These are phyloP conservation scores for Tachina lurida DNA, from an alignment of 2,888 invertebrate genomes.

Conservation along the genomic window DNA sequence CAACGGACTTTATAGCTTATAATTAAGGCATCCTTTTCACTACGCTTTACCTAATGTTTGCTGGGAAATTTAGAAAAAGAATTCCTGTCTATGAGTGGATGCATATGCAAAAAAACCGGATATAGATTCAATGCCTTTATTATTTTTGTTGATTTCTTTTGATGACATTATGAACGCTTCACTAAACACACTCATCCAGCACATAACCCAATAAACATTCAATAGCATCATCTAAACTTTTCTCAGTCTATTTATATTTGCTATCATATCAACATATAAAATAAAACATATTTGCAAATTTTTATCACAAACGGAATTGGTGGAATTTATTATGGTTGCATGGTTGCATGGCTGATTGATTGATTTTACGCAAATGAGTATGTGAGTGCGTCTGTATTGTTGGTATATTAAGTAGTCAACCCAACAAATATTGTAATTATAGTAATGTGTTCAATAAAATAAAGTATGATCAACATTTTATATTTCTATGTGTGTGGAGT, in stretches of 20 bases:
- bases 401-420: slow-evolving; percentile 52
- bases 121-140: slow-evolving; percentile 69
- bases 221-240: background rate
- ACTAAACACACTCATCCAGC: slow-evolving; percentile 26
- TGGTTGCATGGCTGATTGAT: background rate
- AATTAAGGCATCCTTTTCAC: no score
- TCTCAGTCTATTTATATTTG: background rate
- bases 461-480: slow-evolving; percentile 29
- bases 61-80: background rate
- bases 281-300: background rate
- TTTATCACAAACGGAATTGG: slow-evolving; percentile 11
- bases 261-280: background rate
- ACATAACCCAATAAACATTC: slow-evolving; percentile 34
- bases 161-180: slow-evolving; percentile 71
- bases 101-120: slow-evolving; percentile 66
- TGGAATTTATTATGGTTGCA: background rate
- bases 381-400: background rate
- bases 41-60: no score
- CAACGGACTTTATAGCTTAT: no score
- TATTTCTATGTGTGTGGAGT: background rate
- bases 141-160: slow-evolving; percentile 69
- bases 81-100: background rate
- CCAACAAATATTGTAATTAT: slow-evolving; percentile 48
- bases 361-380: background rate
- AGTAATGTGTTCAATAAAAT: slow-evolving; percentile 58